Evolutionary conservation across 2,113 vertebrate genomes (phyloP), one percentile per base, ranked within the genome.

Genomic region (Tyto alba): DNA sequence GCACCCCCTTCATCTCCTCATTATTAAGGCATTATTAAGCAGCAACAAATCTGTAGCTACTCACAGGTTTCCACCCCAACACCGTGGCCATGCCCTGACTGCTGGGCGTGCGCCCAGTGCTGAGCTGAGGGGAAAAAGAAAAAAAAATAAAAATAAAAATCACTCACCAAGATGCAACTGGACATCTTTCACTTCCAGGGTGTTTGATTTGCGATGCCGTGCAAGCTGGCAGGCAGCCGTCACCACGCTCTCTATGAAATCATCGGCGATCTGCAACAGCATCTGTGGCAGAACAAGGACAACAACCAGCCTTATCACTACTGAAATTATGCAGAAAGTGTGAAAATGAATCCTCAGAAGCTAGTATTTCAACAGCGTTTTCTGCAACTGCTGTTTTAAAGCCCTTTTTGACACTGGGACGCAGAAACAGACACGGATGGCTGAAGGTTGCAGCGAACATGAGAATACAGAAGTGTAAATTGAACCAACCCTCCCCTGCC

Each of bases 231-330:
- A 99, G 52, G 99, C 99, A 0, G 99, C 99, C 1, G 99, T 99
- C 96, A 99, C 99, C 55, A 99, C 99, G 5, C 99, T 99, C 97
- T 99, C 99, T 5, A 99, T 99, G 95, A 99, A 99, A 92, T 99
- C 99, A 74, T 99, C 99, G 0, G 99, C 99, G 4, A 99, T 99
- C 96, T 99, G 99, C 85, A 99, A 95, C 96, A 99, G 98, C 99
- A 99, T 99, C 99, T 99, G 97, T 16, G 34, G 76, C 60, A 59
- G 74, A 55, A 38, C 29, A 66, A 41, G 80, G 36, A 52, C 53
- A 71, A 90, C 11, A 17, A n/a, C 16, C 50, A 8, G 47, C 3
- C 34, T 36, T 8, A 27, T 16, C 68, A 66, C 56, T 8, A 40
- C 40, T 2, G 47, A 40, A 66, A 74, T 9, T 1, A 40, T 0